Evolutionary conservation across 1,140 invertebrate species (phyloP).

Genomic region (Physella acuta): DNA sequence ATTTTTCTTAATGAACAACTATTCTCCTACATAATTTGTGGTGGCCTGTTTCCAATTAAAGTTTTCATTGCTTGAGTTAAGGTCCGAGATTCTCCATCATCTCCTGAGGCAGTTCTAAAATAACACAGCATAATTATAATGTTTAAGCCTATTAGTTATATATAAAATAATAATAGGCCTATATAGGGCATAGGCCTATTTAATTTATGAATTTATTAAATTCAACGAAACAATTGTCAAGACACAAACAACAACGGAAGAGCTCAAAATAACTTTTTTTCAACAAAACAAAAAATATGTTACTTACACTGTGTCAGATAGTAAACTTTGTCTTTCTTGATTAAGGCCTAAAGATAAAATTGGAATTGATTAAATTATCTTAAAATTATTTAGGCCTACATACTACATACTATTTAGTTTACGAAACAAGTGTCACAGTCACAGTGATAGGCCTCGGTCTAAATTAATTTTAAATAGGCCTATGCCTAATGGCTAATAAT

Average conservation of each 20-base stretch:
- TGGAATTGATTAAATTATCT: too few species aligned
- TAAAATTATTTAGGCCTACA: too few species aligned
- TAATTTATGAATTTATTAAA: not conserved
- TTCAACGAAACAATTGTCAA: too few species aligned
- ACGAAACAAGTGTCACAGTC: too few species aligned
- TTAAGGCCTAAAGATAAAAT: too few species aligned
- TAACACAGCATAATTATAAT: too few species aligned
- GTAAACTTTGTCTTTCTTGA: too few species aligned
- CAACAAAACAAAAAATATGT: not conserved
- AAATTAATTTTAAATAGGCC: not conserved
- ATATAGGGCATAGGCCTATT: not conserved
- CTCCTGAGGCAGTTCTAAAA: not conserved
- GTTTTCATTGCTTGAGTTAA: conserved; percentile 10
- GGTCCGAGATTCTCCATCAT: conserved; percentile 2
- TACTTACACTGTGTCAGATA: too few species aligned
- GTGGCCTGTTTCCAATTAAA: conserved; percentile 8
- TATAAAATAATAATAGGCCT: not conserved
- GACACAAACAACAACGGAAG: not conserved
- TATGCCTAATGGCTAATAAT: not conserved
- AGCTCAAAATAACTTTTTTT: not conserved
- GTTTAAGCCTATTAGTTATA: not conserved
- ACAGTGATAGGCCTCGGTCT: not conserved
- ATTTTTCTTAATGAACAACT: not conserved
- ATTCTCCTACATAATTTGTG: conserved; percentile 10
- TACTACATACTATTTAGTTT: not conserved